Conservation (phyloP, 37 sponge, comb jelly and placozoan genomes). For the Haliclona indistincta region DNA sequence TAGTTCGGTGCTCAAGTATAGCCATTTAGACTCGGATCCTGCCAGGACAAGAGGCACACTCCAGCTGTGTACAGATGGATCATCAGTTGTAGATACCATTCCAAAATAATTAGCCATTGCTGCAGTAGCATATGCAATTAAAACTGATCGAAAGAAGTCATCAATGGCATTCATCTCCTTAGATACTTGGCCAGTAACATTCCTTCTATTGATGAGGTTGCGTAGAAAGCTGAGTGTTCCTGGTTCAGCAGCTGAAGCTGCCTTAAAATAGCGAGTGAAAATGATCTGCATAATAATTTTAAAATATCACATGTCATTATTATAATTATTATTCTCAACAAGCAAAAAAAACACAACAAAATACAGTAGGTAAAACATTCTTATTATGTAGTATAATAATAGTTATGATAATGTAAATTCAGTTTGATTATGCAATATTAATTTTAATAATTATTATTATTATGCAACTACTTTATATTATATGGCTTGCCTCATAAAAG, state of each 20-base stretch:
- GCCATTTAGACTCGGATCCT: too few species aligned
- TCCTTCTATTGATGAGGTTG: constrained; percentile 11
- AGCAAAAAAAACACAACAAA: too few species aligned
- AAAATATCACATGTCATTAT: too few species aligned
- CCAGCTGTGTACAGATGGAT: too few species aligned
- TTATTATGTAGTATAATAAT: too few species aligned
- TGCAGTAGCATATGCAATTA: not conserved
- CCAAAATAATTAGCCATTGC: not conserved
- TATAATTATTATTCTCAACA: too few species aligned
- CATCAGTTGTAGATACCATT: not conserved
- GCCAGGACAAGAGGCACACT: too few species aligned
- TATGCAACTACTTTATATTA: not conserved
- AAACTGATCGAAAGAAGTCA: constrained; percentile 14
- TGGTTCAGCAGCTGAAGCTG: not conserved
- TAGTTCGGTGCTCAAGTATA: too few species aligned
- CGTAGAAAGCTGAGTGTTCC: constrained; percentile 12
- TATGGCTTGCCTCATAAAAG: not conserved
- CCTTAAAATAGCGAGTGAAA: not conserved
- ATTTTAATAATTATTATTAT: not conserved
- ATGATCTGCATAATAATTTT: too few species aligned
- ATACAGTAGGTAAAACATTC: too few species aligned
- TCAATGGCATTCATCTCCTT: constrained; percentile 25
- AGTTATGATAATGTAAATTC: not conserved
- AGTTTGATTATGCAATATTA: not conserved
- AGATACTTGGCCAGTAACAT: not conserved